A percentile compares a stretch with the other conserved stretches of the same genome.
These are phyloP conservation scores for Netelia inedita DNA, from an alignment of 2,888 invertebrate species.

Conservation along the genomic window DNA sequence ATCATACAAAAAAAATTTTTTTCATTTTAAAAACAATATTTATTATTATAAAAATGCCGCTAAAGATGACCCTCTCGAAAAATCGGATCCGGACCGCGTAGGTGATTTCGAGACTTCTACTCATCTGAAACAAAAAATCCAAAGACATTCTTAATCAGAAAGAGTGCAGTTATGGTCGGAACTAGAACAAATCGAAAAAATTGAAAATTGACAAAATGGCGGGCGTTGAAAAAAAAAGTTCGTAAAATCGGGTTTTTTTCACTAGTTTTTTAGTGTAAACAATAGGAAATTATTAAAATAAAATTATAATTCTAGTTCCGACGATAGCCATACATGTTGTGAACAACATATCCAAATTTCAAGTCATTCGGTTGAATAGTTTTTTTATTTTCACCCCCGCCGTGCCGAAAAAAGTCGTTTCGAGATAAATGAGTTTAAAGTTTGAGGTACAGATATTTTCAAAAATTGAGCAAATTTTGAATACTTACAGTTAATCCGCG, in stretches of 20 bases:
- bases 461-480: no score
- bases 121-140: slow-evolving; percentile 48
- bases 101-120: slow-evolving; percentile 55
- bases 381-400: no score
- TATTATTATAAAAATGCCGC: slow-evolving; percentile 50
- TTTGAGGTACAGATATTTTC: no score
- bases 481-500: no score
- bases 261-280: slow-evolving; percentile 30
- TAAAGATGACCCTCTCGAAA: slow-evolving; percentile 55
- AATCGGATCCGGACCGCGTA: slow-evolving; percentile 52
- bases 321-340: slow-evolving; percentile 43
- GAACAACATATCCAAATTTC: no score
- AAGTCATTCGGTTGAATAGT: no score
- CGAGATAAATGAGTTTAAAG: slow-evolving; percentile 10
- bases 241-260: slow-evolving; percentile 45
- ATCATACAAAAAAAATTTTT: slow-evolving; percentile 48
- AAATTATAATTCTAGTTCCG: slow-evolving; percentile 40
- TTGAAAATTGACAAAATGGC: no score
- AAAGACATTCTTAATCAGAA: slow-evolving; percentile 37
- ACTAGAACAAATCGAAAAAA: not conserved
- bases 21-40: slow-evolving; percentile 48
- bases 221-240: slow-evolving; percentile 14
- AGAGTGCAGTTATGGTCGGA: slow-evolving; percentile 40
- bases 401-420: no score
- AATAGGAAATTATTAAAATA: slow-evolving; percentile 35